A percentile compares a stretch with the other conserved stretches of the same genome.
These are phyloP conservation scores for Pangasius krempfi DNA, from an alignment of 2,797 vertebrate species.

Conservation along the genomic window DNA sequence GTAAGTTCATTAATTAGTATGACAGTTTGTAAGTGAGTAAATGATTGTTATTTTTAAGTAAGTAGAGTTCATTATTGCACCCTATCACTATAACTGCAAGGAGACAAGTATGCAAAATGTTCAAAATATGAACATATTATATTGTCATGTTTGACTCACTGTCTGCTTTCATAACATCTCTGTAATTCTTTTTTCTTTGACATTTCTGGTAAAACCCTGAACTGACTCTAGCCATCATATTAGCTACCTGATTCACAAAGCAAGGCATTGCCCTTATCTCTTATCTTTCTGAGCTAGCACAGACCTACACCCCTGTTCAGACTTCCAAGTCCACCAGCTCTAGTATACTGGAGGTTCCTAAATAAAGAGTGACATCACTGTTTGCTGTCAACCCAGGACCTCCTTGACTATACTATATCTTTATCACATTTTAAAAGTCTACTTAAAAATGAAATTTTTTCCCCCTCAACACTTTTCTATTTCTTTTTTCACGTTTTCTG, in stretches of 20 bases:
- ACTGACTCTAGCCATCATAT: neutral
- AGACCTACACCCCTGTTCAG: no score
- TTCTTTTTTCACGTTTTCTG: no score
- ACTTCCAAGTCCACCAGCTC: no score
- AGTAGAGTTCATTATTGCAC: neutral
- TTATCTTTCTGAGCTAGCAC: no score
- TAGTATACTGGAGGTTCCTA: no score
- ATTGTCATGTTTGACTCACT: neutral
- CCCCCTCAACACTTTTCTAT: no score
- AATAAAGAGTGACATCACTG: no score
- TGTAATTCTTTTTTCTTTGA: neutral
- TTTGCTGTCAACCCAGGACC: no score
- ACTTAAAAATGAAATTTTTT: no score
- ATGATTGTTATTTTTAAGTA: neutral
- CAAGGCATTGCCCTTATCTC: no score
- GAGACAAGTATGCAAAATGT: neutral
- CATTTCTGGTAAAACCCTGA: neutral
- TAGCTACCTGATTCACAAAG: neutral
- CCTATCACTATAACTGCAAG: conserved; percentile 30
- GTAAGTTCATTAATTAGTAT: neutral
- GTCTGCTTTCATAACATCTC: neutral
- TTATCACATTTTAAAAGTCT: no score
- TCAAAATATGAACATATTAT: neutral
- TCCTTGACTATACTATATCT: no score
- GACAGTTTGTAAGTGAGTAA: neutral